Conservation (phyloP, 2,113 vertebrate genomes). For the Entosphenus tridentatus region DNA sequence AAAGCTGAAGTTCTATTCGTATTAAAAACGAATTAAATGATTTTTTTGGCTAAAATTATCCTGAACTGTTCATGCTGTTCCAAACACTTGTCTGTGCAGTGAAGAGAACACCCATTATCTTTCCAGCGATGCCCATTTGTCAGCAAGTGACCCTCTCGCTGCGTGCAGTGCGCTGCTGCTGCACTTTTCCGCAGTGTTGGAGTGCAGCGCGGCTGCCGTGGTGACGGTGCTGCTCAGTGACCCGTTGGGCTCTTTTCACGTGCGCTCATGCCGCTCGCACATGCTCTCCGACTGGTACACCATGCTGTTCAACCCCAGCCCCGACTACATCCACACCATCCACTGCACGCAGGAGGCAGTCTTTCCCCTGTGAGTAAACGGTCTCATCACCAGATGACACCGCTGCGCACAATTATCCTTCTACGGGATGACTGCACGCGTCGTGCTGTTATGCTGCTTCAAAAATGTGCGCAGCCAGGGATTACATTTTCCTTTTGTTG, state of each 20-base stretch:
- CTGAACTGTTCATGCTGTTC: too few relatives aligned
- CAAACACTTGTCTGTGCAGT: too few relatives aligned
- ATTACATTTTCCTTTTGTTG: too few relatives aligned
- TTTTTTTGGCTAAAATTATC: too few relatives aligned
- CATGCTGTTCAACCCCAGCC: slow-evolving; percentile 94
- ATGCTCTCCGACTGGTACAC: slow-evolving; percentile 98
- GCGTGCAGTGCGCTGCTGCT: slow-evolving; percentile 78
- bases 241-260: slow-evolving; percentile 35
- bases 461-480: too few relatives aligned
- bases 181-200: slow-evolving; percentile 54
- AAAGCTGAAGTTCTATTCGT: too few relatives aligned
- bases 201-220: slow-evolving; percentile 43
- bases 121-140: too few relatives aligned
- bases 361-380: slow-evolving; percentile 54
- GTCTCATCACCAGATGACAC: neutral
- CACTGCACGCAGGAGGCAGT: slow-evolving; percentile 94
- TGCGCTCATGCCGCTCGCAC: slow-evolving; percentile 58
- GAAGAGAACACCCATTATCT: too few relatives aligned
- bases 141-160: neutral
- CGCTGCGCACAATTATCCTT: too few relatives aligned
- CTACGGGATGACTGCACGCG: too few relatives aligned
- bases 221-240: slow-evolving; percentile 58
- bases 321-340: slow-evolving; percentile 66
- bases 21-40: too few relatives aligned
- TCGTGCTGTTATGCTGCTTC: too few relatives aligned